Conservation (phyloP, 2,797 vertebrate genomes). For the Microchirus variegatus region DNA sequence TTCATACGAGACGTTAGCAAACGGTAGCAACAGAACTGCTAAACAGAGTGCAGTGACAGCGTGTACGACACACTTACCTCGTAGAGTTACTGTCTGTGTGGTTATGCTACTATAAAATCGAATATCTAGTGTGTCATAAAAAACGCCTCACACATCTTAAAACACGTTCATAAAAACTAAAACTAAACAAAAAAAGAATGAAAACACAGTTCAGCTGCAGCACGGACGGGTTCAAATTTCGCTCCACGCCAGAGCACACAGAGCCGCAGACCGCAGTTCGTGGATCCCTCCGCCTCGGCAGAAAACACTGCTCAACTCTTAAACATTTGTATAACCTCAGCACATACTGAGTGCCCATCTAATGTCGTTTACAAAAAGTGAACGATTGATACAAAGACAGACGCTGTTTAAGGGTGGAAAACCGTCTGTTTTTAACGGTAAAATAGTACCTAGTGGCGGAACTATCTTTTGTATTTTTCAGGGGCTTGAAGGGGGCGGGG, state of each 20-base stretch:
- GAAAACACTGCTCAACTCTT: not conserved
- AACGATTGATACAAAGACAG: not conserved
- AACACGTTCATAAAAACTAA: not conserved
- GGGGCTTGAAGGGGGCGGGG: slow-evolving; percentile 1
- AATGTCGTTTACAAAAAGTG: accelerated
- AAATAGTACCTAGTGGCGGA: not conserved
- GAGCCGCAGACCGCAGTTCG: too few relatives aligned
- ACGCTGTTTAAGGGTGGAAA: not conserved
- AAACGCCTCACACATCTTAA: not conserved
- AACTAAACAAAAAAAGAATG: not conserved
- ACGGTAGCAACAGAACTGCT: not conserved
- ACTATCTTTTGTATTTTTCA: slow-evolving; percentile 50
- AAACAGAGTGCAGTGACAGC: not conserved
- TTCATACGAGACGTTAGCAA: slow-evolving; percentile 1
- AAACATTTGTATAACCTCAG: not conserved
- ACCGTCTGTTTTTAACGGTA: not conserved
- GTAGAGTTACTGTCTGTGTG: not conserved
- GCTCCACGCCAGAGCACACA: slow-evolving; percentile 49
- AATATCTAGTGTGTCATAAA: not conserved
- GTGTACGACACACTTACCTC: slow-evolving; percentile 51
- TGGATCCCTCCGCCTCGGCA: slow-evolving; percentile 45
- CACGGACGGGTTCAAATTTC: slow-evolving; percentile 58
- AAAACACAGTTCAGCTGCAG: too few relatives aligned
- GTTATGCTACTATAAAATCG: slow-evolving; percentile 7
- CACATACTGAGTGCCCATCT: accelerated